Evolutionary conservation across 1,140 invertebrate species (phyloP).

Genomic region (Andricus grossulariae): DNA sequence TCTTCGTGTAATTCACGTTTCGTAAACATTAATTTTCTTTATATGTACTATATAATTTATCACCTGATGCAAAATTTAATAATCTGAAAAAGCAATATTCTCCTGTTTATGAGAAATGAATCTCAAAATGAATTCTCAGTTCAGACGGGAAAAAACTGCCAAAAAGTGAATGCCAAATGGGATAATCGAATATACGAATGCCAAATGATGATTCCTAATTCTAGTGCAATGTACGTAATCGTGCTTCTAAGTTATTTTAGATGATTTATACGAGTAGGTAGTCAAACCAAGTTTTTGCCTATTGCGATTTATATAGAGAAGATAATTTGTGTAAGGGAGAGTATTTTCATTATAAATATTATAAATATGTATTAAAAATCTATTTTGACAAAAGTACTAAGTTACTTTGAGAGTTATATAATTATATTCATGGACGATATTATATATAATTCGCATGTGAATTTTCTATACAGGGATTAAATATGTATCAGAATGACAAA

Average conservation of each 20-base stretch:
- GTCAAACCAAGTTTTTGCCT: background rate
- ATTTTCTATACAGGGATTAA: no score
- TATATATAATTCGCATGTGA: no score
- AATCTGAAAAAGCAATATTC: no score
- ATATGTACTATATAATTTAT: no score
- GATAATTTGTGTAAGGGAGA: background rate
- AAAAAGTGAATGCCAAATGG: constrained; percentile 45
- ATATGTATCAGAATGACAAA: no score
- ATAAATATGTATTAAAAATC: background rate
- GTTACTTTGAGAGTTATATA: background rate
- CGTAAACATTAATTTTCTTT: no score
- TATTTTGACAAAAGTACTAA: background rate
- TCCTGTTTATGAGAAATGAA: constrained; percentile 1
- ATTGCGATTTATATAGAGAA: background rate
- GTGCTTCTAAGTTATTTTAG: constrained; percentile 48
- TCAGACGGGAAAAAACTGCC: constrained; percentile 50
- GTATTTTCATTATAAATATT: constrained; percentile 10
- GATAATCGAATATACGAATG: constrained; percentile 42
- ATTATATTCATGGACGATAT: no score
- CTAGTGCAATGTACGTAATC: constrained; percentile 43
- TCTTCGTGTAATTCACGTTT: no score
- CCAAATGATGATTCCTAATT: constrained; percentile 62
- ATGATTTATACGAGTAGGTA: constrained; percentile 27
- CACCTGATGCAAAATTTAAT: no score
- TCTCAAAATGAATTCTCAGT: no score